These are phyloP conservation scores for Hermetia illucens DNA, from an alignment of 1,140 invertebrate genomes.

Conservation along the genomic window DNA sequence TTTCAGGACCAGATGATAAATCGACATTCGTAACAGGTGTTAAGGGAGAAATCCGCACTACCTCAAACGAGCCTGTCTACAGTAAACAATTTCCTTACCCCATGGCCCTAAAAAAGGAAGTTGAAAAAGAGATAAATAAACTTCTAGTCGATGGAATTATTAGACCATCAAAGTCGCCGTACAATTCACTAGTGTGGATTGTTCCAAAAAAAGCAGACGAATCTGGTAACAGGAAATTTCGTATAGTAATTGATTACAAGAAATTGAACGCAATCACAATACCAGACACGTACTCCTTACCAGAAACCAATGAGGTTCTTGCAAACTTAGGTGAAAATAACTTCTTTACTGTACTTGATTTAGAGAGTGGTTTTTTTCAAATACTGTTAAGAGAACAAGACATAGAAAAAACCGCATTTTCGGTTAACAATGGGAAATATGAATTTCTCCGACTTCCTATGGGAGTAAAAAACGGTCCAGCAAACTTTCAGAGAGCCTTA, in stretches of 20 bases:
- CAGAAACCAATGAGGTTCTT: constrained; percentile 32
- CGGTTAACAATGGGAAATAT: constrained; percentile 19
- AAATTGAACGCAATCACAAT: constrained; percentile 18
- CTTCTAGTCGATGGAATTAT: background rate
- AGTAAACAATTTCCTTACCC: constrained; percentile 8
- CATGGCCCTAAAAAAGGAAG: constrained; percentile 5
- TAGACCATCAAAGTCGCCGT: background rate
- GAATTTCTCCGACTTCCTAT: constrained; percentile 26
- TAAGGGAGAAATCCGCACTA: background rate
- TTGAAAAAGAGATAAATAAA: constrained; percentile 4
- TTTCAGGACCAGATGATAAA: constrained; percentile 5
- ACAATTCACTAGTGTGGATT: background rate
- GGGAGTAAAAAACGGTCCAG: constrained; percentile 24
- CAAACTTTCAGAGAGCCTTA: constrained; percentile 30
- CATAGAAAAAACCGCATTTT: constrained; percentile 34
- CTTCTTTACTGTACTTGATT: constrained; percentile 35
- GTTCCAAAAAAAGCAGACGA: constrained; percentile 1
- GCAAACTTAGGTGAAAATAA: constrained; percentile 25
- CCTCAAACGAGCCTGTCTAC: constrained; percentile 2
- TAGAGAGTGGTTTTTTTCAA: constrained; percentile 36
- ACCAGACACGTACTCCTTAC: constrained; percentile 33
- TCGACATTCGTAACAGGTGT: constrained; percentile 6
- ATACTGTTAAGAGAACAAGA: constrained; percentile 16
- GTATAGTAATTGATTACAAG: constrained; percentile 6
- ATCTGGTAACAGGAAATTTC: too few species aligned